Evolutionary conservation across 2,888 invertebrate species (phyloP), one percentile per base, ranked within the genome.

Genomic region (Clivina fossor): DNA sequence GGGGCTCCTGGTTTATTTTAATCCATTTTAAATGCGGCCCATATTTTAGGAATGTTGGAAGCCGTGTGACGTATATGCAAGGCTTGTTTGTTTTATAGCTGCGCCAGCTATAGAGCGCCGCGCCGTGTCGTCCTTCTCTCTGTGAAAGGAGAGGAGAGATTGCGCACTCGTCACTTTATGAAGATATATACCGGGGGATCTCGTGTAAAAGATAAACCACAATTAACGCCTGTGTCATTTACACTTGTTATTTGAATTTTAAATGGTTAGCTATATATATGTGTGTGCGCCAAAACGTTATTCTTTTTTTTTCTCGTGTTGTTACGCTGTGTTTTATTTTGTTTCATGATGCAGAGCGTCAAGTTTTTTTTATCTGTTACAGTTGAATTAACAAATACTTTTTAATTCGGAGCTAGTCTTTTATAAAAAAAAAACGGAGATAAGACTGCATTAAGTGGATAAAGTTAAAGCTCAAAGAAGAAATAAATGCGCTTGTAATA

Each of bases 171-270:
- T 57, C 57, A 66, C 67, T 67, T 66, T 70, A 72, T 71, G 72
- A 72, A 73, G 73, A 74, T 74, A 69, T 72, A 74, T 65, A 20
- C 38, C 48, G 51, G 65, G 69, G 68, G 69, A 67, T 67, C 67
- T 69, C 66, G 65, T 38, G 49, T 22, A 68, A 70, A n/a, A 74
- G 74, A 74, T 74, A 74, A 74, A 74, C 72, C 71, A 74, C 74
- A 74, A 74, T 74, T 74, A 74, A 72, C 71, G 64, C 65, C n/a
- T 67, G 69, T 74, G 74, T 74, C 74, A 72, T 74, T 74, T 74
- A 74, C 73, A 74, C 73, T 74, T 74, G 74, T 74, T 73, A 72
- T 72, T 74, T 72, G 71, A 74, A 74, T 74, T 73, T 73, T 73
- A 73, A 74, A 69, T 71, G 71, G 66, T 64, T 63, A 61, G 60